These are phyloP conservation scores for Tetragnatha versicolor DNA, from an alignment of 1,140 invertebrate species.

Conservation along the genomic window DNA sequence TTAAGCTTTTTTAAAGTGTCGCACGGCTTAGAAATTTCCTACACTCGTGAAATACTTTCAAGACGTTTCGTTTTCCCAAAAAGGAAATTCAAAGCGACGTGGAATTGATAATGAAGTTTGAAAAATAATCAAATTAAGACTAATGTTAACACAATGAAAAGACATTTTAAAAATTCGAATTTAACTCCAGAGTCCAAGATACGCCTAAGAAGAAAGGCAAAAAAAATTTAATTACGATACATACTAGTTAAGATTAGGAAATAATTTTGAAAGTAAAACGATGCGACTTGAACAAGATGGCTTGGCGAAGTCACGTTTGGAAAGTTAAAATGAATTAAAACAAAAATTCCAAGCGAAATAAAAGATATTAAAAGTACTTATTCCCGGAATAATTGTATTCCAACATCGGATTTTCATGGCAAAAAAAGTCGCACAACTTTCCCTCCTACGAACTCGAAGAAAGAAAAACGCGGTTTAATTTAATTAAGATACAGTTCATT, in stretches of 20 bases:
- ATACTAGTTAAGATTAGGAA: slow-evolving; percentile 15
- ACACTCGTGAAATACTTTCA: too few species aligned
- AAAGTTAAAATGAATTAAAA: slow-evolving; percentile 13
- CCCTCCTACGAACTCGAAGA: too few species aligned
- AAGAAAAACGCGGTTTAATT: slow-evolving; percentile 10
- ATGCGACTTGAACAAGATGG: too few species aligned
- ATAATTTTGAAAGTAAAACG: slow-evolving; percentile 2
- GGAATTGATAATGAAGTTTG: slow-evolving; percentile 5
- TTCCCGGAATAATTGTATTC: slow-evolving; percentile 1
- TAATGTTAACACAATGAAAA: slow-evolving; percentile 4
- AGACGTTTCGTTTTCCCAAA: too few species aligned
- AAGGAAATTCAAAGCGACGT: neutral
- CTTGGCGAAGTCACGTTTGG: too few species aligned
- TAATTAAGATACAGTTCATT: slow-evolving; percentile 22
- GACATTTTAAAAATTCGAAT: too few species aligned
- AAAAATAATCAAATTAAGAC: neutral
- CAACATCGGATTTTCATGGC: neutral
- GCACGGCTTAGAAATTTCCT: too few species aligned
- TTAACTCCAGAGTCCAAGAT: too few species aligned
- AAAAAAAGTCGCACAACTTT: too few species aligned
- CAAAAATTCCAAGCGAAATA: neutral
- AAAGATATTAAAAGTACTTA: slow-evolving; percentile 20
- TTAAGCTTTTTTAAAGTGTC: too few species aligned
- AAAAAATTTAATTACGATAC: slow-evolving; percentile 16
- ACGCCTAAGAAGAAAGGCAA: neutral